These are phyloP conservation scores for Venturia canescens DNA, from an alignment of 1,140 invertebrate species.

Conservation along the genomic window DNA sequence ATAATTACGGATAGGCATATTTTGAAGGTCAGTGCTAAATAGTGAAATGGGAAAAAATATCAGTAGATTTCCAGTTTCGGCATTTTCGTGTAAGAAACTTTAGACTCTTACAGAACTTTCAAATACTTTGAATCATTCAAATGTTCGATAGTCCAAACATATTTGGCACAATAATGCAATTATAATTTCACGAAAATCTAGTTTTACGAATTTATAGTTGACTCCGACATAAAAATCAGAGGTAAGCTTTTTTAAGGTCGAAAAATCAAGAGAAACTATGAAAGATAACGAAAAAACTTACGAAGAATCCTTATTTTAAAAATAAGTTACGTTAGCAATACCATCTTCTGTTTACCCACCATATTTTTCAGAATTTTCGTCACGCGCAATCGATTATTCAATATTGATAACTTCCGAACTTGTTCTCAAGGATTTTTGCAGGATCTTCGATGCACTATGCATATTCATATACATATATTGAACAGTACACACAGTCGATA, in stretches of 20 bases:
- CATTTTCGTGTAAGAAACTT: no score
- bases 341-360: background rate
- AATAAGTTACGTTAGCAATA: background rate
- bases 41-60: no score
- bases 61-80: no score
- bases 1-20: background rate
- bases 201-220: no score
- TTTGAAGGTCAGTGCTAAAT: background rate
- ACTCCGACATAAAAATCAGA: no score
- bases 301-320: background rate
- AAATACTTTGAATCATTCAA: no score
- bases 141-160: no score
- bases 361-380: background rate
- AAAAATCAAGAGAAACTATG: no score
- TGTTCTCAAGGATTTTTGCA: background rate
- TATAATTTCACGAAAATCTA: no score
- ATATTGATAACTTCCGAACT: constrained; percentile 34
- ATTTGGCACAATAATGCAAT: no score
- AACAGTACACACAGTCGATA: background rate
- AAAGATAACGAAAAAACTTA: background rate
- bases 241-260: no score
- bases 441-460: background rate
- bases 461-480: background rate
- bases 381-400: constrained; percentile 36
- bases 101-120: no score